These are phyloP conservation scores for Cerastis leucographa DNA, from an alignment of 2,888 invertebrate genomes.

Conservation along the genomic window DNA sequence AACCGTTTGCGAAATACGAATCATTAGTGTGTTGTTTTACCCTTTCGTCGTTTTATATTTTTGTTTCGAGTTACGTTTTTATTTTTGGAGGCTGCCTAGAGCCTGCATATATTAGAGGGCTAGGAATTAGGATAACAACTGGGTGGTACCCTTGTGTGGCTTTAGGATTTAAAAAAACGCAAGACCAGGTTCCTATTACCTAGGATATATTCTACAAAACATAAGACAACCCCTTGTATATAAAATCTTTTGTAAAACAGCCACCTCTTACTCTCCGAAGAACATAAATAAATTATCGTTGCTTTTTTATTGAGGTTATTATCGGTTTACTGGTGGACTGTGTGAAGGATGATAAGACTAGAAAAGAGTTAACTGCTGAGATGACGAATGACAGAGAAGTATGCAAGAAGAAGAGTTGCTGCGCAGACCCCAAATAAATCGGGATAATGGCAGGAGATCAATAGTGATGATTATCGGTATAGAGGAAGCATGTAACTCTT, in stretches of 20 bases:
- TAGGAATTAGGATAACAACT: slow-evolving; percentile 19
- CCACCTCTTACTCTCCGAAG: not conserved
- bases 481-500: not conserved
- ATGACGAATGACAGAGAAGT: no score
- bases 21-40: slow-evolving; percentile 79
- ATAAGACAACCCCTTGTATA: not conserved
- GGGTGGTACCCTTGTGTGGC: not conserved
- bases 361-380: no score
- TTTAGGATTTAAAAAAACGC: not conserved
- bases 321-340: no score
- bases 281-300: not conserved
- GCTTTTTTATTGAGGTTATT: not conserved
- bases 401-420: no score
- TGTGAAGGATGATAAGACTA: no score
- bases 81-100: slow-evolving; percentile 35
- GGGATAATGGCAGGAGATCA: no score
- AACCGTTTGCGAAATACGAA: slow-evolving; percentile 87
- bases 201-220: not conserved
- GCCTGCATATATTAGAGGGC: slow-evolving; percentile 10
- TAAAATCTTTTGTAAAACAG: not conserved
- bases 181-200: not conserved
- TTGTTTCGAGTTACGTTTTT: slow-evolving; percentile 54
- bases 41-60: slow-evolving; percentile 69
- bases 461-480: not conserved
- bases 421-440: no score